These are phyloP conservation scores for Galerucella pusilla DNA, from an alignment of 2,888 invertebrate genomes.

Conservation along the genomic window DNA sequence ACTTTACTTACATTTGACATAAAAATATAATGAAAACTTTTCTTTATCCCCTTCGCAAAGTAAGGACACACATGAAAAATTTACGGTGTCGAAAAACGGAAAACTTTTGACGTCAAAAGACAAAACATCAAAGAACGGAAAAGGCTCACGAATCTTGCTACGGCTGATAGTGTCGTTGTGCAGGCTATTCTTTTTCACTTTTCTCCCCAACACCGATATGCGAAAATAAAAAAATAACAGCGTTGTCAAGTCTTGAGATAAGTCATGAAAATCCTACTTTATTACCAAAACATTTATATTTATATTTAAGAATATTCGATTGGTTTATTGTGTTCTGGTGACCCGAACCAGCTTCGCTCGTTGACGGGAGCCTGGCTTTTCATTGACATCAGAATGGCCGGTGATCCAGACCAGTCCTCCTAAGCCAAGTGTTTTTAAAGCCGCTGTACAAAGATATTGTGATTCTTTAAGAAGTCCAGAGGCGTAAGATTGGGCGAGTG, in stretches of 20 bases:
- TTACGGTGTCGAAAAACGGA: conserved; percentile 18
- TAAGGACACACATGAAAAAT: conserved; percentile 23
- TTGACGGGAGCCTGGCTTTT: too few relatives aligned
- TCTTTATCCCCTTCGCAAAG: background rate
- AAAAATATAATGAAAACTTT: conserved; percentile 11
- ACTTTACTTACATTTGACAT: conserved; percentile 4
- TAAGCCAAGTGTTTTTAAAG: too few relatives aligned
- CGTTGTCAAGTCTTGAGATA: background rate
- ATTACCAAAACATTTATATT: too few relatives aligned
- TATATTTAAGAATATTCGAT: too few relatives aligned
- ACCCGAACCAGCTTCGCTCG: too few relatives aligned
- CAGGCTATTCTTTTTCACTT: conserved; percentile 13
- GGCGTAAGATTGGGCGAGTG: too few relatives aligned
- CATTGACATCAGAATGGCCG: too few relatives aligned
- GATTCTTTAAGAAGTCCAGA: too few relatives aligned
- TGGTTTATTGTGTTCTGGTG: too few relatives aligned
- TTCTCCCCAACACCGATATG: background rate
- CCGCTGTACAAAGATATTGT: too few relatives aligned
- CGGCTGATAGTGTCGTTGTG: conserved; percentile 12
- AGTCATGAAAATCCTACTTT: background rate
- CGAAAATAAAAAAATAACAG: conserved; percentile 1
- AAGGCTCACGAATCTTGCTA: background rate
- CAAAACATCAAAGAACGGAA: conserved; percentile 13
- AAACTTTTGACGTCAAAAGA: conserved; percentile 28
- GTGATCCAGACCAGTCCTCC: too few relatives aligned